Percentiles rank a stretch among this genome's conserved stretches.
Conservation (phyloP, 2,797 vertebrate species). For the Chrysocyon brachyurus region DNA sequence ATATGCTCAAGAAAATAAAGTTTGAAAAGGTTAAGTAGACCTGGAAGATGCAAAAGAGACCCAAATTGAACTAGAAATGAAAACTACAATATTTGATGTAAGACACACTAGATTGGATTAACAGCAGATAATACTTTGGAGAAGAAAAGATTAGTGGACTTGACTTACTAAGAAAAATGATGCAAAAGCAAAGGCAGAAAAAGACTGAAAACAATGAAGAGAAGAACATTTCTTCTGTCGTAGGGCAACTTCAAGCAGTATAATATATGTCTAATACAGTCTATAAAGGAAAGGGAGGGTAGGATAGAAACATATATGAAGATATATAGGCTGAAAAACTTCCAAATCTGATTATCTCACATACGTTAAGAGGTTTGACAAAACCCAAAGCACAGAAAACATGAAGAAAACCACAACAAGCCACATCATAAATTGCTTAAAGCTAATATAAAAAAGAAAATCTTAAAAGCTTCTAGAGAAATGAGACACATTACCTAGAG, state of each 20-base stretch:
- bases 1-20: constrained; percentile 55
- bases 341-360: not conserved
- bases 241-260: not conserved
- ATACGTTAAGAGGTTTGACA: not conserved
- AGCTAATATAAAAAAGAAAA: not conserved
- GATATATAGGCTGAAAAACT: not conserved
- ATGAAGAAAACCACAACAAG: constrained; percentile 1
- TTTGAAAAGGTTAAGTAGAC: constrained; percentile 19
- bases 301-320: not conserved
- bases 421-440: constrained; percentile 1
- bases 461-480: constrained; percentile 2
- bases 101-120: not conserved
- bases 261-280: not conserved
- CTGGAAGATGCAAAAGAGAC: constrained; percentile 19
- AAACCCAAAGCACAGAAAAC: not conserved
- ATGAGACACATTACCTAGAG: not conserved
- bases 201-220: not conserved
- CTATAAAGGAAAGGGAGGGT: not conserved
- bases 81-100: not conserved
- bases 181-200: not conserved
- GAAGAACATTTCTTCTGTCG: not conserved
- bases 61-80: not conserved
- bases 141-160: not conserved
- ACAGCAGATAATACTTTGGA: not conserved
- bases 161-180: constrained; percentile 4